These are phyloP conservation scores for Esox masquinongy DNA, from an alignment of 2,797 vertebrate species.

Conservation along the genomic window DNA sequence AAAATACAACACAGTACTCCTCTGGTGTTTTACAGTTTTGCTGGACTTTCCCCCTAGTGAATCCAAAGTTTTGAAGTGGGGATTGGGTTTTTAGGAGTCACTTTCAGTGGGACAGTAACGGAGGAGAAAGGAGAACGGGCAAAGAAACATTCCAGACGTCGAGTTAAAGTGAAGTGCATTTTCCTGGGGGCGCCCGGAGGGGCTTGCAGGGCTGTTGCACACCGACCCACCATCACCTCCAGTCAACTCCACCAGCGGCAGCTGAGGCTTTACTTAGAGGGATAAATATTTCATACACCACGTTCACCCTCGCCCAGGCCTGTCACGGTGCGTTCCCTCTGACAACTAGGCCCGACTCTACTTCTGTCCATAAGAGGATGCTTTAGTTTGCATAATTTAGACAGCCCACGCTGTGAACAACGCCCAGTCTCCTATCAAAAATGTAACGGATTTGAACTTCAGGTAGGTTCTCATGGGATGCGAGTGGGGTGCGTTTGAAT, in stretches of 20 bases:
- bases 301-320: slow-evolving; percentile 58
- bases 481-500: slow-evolving; percentile 50
- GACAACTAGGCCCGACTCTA: slow-evolving; percentile 71
- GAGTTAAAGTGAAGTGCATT: slow-evolving; percentile 59
- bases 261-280: slow-evolving; percentile 71
- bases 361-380: slow-evolving; percentile 72
- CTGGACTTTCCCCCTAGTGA: not conserved
- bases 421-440: slow-evolving; percentile 72
- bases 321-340: slow-evolving; percentile 76
- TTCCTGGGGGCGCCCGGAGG: slow-evolving; percentile 59
- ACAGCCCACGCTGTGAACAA: slow-evolving; percentile 65
- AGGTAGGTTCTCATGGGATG: slow-evolving; percentile 57
- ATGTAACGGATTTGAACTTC: slow-evolving; percentile 65
- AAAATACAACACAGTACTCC: not conserved
- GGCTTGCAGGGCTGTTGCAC: not conserved
- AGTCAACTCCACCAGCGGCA: slow-evolving; percentile 59
- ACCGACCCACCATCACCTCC: slow-evolving; percentile 66
- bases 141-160: slow-evolving; percentile 43
- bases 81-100: slow-evolving; percentile 37
- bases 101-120: slow-evolving; percentile 7
- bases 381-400: slow-evolving; percentile 78
- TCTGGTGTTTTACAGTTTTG: not conserved
- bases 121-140: slow-evolving; percentile 34
- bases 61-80: not conserved
- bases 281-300: slow-evolving; percentile 79